Base-by-base conservation (phyloP, 1,140 invertebrate genomes). In the Drosophila pallidifrons region DNA sequence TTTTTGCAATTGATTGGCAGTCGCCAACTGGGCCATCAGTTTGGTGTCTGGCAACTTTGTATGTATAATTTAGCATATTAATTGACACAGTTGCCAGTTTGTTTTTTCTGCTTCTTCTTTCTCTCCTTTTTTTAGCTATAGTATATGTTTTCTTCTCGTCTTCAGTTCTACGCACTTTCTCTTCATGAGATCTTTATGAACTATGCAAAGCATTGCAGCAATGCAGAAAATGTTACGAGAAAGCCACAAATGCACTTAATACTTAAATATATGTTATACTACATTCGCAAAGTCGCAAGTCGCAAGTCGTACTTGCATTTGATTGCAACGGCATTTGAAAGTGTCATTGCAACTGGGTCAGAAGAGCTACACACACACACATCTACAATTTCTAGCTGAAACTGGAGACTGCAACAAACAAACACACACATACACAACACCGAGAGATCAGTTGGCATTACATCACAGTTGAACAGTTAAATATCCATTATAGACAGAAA, bases 61-160 rank as follows among this genome's bases (percentile, higher is more conserved):
- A 70, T 75, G 83, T 88, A 88, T 88, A 88, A 89, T 88, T 88
- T 89, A 88, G 83, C 83, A 88, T 88, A 88, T 88, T 89, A 88
- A 88, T 88, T 88, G 83, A 89, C 83, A 88, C 74, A 88, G 81
- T 89, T 88, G 88, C 80, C 76, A 80, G 76, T 43, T 72, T 81
- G n/a, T 58, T 51, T 66, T 32, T 38, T 38, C 76, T 77, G 72
- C 32, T 72, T 81, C 51, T 51, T 66, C 7, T 38, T 38, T 38
- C 8, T 38, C 52, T 69, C 43, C 51, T 63, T 57, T 59, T 57
- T 59, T 59, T 35, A n/a, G 2, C 20, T 70, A 46, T 70, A 6
- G 32, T 57, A 49, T 81, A 65, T 71, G 77, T 46, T 25, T 67
- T 60, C 64, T 52, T 45, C 43, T 75, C 59, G 28, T 38, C 28